These are phyloP conservation scores for Gnathonemus longibarbis DNA, from an alignment of 2,113 vertebrate species.

Conservation along the genomic window DNA sequence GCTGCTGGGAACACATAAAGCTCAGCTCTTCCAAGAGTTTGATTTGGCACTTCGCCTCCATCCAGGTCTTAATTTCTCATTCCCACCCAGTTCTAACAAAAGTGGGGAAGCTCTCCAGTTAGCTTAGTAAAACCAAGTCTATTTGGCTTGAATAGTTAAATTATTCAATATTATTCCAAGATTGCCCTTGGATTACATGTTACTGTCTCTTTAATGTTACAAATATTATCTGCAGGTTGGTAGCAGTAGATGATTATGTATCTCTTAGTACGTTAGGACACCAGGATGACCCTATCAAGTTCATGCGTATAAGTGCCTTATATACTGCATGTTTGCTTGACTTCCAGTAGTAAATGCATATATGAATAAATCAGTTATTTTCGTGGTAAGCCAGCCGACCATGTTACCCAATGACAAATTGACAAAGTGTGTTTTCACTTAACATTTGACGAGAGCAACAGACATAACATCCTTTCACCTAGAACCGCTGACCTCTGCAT, in stretches of 20 bases:
- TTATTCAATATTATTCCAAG: background rate
- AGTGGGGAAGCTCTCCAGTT: background rate
- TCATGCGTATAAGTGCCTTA: background rate
- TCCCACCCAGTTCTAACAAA: background rate
- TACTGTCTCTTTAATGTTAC: background rate
- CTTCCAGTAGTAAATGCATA: background rate
- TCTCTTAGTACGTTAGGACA: background rate
- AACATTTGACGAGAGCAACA: slow-evolving; percentile 34
- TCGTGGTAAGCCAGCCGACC: background rate
- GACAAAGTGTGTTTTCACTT: slow-evolving; percentile 42
- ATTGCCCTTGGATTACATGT: background rate
- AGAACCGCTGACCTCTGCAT: slow-evolving; percentile 47
- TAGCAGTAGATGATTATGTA: background rate
- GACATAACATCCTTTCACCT: slow-evolving; percentile 46
- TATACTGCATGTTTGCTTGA: background rate
- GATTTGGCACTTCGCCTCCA: background rate
- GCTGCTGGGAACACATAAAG: background rate
- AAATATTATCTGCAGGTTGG: background rate
- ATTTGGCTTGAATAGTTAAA: background rate
- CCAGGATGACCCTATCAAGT: background rate
- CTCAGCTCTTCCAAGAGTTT: background rate
- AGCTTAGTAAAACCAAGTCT: background rate
- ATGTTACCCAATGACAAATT: slow-evolving; percentile 18
- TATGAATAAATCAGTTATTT: slow-evolving; percentile 1
- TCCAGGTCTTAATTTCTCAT: background rate